Percentiles rank a stretch among this genome's conserved stretches.
phyloP scores from a whole-genome alignment of 1,140 invertebrate genomes.

The Choristoneura fumiferana region DNA sequence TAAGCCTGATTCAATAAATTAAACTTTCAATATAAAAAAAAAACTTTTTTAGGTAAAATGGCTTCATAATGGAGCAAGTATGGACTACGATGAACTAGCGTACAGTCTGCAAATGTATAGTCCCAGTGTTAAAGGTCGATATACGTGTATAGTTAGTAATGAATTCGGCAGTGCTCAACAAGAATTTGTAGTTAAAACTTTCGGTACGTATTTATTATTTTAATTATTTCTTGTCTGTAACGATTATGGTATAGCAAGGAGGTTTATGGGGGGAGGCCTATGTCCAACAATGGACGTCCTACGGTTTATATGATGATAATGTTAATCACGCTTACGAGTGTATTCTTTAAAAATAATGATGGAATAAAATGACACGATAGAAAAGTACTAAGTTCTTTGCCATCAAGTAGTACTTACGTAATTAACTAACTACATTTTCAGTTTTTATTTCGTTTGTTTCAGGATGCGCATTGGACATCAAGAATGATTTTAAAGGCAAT shows the following conservation, averaged over 20 bases:
- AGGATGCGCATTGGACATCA: conserved; percentile 31
- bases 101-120: conserved; percentile 27
- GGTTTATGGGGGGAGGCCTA: too few species aligned
- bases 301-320: too few species aligned
- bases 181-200: conserved; percentile 30
- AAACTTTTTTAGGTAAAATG: conserved; percentile 35
- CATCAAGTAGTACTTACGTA: neutral
- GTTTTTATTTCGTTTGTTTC: conserved; percentile 17
- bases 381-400: neutral
- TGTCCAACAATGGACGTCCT: too few species aligned
- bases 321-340: too few species aligned
- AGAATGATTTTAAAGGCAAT: conserved; percentile 15
- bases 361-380: too few species aligned
- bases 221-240: neutral
- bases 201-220: conserved; percentile 35
- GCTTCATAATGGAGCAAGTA: conserved; percentile 29
- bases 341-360: too few species aligned
- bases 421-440: neutral
- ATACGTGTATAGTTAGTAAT: conserved; percentile 42
- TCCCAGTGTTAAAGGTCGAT: conserved; percentile 32
- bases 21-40: too few species aligned
- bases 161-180: conserved; percentile 37
- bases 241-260: too few species aligned
- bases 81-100: conserved; percentile 23
- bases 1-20: too few species aligned